Conservation (phyloP, 2,888 invertebrate species). For the Gnatocerus cornutus region DNA sequence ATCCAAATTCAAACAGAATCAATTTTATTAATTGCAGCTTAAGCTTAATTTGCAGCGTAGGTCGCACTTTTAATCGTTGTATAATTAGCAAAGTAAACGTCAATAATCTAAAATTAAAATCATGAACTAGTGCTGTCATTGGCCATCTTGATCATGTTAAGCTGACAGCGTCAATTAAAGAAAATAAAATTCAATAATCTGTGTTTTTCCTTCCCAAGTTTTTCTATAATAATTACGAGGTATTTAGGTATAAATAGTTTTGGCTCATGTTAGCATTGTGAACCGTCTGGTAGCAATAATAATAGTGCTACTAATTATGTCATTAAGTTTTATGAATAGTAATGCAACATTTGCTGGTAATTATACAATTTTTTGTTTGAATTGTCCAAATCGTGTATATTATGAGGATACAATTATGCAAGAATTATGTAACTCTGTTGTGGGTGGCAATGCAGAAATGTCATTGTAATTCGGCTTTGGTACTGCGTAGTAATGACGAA, state of each 20-base stretch:
- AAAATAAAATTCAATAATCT: too few relatives aligned
- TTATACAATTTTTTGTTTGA: slow-evolving; percentile 20
- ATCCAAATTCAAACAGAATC: too few relatives aligned
- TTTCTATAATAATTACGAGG: neutral
- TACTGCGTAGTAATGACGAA: slow-evolving; percentile 21
- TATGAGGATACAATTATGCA: slow-evolving; percentile 17
- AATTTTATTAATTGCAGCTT: too few relatives aligned
- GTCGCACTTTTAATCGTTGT: too few relatives aligned
- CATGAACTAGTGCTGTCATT: too few relatives aligned
- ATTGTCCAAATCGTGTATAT: slow-evolving; percentile 23
- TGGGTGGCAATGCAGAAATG: slow-evolving; percentile 28
- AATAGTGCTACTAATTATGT: slow-evolving; percentile 26
- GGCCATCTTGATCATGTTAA: too few relatives aligned
- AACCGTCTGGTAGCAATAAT: slow-evolving; percentile 16
- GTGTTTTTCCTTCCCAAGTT: neutral
- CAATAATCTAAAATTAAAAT: too few relatives aligned
- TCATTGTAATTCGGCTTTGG: slow-evolving; percentile 17
- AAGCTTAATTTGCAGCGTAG: too few relatives aligned
- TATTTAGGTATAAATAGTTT: slow-evolving; percentile 7
- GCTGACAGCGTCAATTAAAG: too few relatives aligned
- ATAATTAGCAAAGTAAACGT: too few relatives aligned
- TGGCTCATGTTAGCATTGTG: slow-evolving; percentile 2
- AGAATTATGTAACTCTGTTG: slow-evolving; percentile 33
- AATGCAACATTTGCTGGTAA: slow-evolving; percentile 19
- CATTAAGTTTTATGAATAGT: slow-evolving; percentile 28